Conservation (phyloP, 2,888 invertebrate genomes). For the Protophormia terraenovae region DNA sequence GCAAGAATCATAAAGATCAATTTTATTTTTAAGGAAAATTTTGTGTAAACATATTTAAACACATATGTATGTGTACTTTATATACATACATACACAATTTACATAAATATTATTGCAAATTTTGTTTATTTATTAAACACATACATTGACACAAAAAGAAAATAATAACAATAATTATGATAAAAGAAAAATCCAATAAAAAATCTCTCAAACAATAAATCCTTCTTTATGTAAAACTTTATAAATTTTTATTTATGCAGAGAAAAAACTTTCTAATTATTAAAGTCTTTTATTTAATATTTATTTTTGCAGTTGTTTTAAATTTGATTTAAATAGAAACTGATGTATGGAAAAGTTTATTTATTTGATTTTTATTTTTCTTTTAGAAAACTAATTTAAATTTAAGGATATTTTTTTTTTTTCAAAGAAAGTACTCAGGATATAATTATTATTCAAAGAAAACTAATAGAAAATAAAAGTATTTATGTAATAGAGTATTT, state of each 20-base stretch:
- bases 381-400: background rate
- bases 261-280: conserved; percentile 7
- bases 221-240: background rate
- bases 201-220: background rate
- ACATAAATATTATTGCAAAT: background rate
- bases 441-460: too few relatives aligned
- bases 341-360: background rate
- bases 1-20: conserved; percentile 40
- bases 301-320: background rate
- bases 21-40: conserved; percentile 40
- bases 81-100: background rate
- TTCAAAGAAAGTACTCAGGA: background rate
- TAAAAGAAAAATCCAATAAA: conserved; percentile 15
- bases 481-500: too few relatives aligned
- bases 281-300: background rate
- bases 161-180: conserved; percentile 6
- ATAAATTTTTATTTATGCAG: background rate
- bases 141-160: background rate
- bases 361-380: background rate
- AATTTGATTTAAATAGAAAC: background rate
- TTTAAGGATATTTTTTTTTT: background rate
- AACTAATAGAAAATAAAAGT: too few relatives aligned
- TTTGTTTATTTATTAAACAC: background rate
- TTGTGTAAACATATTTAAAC: background rate
- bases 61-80: background rate